A percentile compares a stretch with the other conserved stretches of the same genome.
Evolutionary conservation across 2,797 vertebrate species (phyloP).

Genomic region (Spinus olivaceus): DNA sequence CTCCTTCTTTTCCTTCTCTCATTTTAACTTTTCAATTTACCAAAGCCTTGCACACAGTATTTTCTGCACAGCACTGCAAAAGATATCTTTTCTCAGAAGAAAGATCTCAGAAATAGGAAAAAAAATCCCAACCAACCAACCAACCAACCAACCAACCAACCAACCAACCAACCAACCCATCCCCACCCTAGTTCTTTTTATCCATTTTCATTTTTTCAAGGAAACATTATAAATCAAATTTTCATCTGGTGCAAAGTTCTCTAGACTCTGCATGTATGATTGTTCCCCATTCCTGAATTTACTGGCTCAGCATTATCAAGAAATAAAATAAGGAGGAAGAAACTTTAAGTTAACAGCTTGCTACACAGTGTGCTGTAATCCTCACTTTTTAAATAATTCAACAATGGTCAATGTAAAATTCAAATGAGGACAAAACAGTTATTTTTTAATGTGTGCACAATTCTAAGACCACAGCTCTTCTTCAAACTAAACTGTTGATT

Average conservation of each 20-base stretch:
- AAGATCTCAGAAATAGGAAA: background rate
- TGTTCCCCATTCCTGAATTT: background rate
- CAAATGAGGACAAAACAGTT: background rate
- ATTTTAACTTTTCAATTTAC: background rate
- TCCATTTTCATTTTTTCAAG: background rate
- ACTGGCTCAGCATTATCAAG: background rate
- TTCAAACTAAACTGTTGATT: background rate
- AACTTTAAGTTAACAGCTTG: background rate
- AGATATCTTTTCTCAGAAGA: background rate
- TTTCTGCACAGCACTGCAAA: background rate
- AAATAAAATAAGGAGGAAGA: background rate
- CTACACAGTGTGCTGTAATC: background rate
- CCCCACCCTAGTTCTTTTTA: accelerated
- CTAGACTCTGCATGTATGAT: background rate
- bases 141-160: background rate
- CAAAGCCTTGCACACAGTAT: background rate
- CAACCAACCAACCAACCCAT: accelerated
- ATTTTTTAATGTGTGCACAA: background rate
- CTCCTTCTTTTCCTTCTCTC: background rate
- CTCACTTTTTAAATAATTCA: background rate
- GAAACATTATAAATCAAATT: background rate
- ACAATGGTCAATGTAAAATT: background rate
- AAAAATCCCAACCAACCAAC: background rate
- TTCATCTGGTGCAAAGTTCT: background rate
- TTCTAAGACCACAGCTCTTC: background rate